Evolutionary conservation across 2,888 invertebrate species (phyloP), one percentile per base, ranked within the genome.

Genomic region (Eristalinus aeneus): DNA sequence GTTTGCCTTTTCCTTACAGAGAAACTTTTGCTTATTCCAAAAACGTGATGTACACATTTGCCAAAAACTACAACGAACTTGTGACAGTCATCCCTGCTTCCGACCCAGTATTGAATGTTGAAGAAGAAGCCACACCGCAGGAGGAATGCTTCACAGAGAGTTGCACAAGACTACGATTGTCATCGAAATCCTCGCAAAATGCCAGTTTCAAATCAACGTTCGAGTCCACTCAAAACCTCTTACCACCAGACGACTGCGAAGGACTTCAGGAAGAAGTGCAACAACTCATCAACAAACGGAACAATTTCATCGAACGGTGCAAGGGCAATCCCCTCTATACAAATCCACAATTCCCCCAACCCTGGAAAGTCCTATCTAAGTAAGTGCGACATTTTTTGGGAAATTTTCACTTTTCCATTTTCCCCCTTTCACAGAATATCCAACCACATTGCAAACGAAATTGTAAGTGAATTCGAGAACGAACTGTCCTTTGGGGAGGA

Each of bases 401-500:
- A 1, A 23, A 34, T 39, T 32, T 34, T 34, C 39, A 32, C 23
- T n/a, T 27, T 22, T 76, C 0, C 54, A n/a, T 20, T 61, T n/a
- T 58, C 36, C 72, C 23, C 71, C 46, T 9, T 69, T 88, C 84
- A 1, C 61, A 90, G 90, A 81, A 86, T 90, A n/a, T 88, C 90
- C 0, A 73, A 83, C 6, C 77, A 60, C 1, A 76, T 90, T 12
- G 81, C 89, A 1, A 78, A 87, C 10, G 89, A 90, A 60, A 81
- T 89, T n/a, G 71, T 89, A 12, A 64, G 68, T 56, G 61, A 74
- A 0, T 88, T 89, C 12, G 89, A 89, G 73, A 73, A 79, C 12
- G 88, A 89, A 12, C 83, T 90, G 23, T 88, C 87, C n/a, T 87
- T 88, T 31, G 89, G 89, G 6, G 90, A 90, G 71, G 88, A 89